A percentile compares a stretch with the other conserved stretches of the same genome.
Conservation (phyloP, 2,888 invertebrate genomes). For the Tetrapedia diversipes region DNA sequence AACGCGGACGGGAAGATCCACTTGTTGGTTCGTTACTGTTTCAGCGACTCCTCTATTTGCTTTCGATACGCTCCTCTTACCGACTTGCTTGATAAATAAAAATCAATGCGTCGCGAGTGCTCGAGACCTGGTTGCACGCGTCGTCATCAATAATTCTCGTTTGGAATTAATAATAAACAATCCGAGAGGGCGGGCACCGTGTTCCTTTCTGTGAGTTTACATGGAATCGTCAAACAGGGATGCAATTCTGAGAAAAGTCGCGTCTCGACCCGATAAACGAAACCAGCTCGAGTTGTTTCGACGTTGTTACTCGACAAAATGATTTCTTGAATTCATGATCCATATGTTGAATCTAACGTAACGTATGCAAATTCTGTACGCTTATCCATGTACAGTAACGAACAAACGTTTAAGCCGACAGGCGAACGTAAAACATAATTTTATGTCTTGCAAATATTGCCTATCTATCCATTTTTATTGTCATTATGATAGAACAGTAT, state of each 20-base stretch:
- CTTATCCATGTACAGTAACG: no score
- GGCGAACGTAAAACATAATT: no score
- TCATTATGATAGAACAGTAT: no score
- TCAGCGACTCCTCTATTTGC: constrained; percentile 8
- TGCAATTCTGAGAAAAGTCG: background rate
- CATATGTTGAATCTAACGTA: no score
- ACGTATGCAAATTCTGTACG: no score
- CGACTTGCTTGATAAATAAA: constrained; percentile 9
- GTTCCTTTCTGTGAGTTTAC: background rate
- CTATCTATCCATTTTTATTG: no score
- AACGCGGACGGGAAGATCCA: background rate
- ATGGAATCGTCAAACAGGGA: background rate
- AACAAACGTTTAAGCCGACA: no score
- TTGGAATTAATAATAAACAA: constrained; percentile 3
- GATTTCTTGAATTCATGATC: no score
- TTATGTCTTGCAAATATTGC: no score
- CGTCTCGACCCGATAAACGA: background rate
- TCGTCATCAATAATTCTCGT: background rate
- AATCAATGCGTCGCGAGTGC: background rate
- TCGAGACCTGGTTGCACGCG: background rate
- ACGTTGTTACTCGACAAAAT: no score
- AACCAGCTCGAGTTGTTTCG: background rate
- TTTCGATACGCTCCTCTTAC: constrained; percentile 5
- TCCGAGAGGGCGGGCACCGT: background rate
- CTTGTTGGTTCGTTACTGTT: constrained; percentile 17